Evolutionary conservation across 2,797 vertebrate species (phyloP), one percentile per base, ranked within the genome.

Genomic region (Rhinoraja longicauda): DNA sequence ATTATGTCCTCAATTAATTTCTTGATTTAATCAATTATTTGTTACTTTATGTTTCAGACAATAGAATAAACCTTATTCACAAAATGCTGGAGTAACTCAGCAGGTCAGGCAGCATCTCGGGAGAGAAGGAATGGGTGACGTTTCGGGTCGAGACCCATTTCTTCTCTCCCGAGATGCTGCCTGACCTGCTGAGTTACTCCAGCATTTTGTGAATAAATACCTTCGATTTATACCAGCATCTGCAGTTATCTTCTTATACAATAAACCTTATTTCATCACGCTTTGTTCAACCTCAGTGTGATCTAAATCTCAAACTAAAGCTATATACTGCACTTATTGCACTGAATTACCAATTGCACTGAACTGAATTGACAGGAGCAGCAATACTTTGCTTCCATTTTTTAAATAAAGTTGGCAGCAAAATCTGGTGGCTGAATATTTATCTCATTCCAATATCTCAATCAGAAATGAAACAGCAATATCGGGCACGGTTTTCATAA

Each of bases 241-340:
- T n/a, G n/a, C n/a, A n/a, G n/a, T n/a, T n/a, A n/a, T n/a, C n/a
- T n/a, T n/a, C n/a, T n/a, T n/a, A 24, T 53, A 53, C 10, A 36
- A 92, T 92, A n/a, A 92, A 75, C 75, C 70, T n/a, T 53, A 73
- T 92, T 45, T 39, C 10, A 29, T 73, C 8, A 72, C 17, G 45
- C 73, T 72, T 90, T 67, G 70, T 67, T 19, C 29, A 24, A 39
- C 24, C 92, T 24, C 70, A 75, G 39, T 29, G 7, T 53, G 70
- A 92, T 92, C 26, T 92, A 92, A 92, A 92, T 92, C 70, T 75
- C 24, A 92, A 72, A 92, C 53, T 53, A 21, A 26, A 17, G 32
- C 24, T 72, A 32, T 73, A 53, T 29, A 73, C 1, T 53, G 21
- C 84, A 88, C 17, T 88, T 67, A 75, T 73, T 45, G 45, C 45